Conservation (phyloP, 92 coral and sea anemone genomes). For the Heliopora coerulea region DNA sequence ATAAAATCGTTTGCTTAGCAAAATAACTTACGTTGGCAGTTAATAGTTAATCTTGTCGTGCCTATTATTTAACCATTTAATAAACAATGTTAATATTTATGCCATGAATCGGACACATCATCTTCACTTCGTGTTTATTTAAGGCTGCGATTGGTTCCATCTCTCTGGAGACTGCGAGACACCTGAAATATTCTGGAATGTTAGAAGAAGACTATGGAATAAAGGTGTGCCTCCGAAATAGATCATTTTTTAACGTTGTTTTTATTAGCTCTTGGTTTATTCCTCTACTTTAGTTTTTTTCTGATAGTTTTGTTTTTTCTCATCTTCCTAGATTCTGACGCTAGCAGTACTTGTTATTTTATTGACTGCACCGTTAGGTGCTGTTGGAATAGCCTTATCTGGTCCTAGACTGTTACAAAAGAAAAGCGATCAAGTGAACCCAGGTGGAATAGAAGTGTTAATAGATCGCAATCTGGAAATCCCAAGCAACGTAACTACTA, state of each 20-base stretch:
- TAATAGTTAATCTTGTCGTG: too few relatives aligned
- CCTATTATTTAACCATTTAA: too few relatives aligned
- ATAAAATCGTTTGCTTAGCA: too few relatives aligned
- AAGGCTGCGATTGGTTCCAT: constrained; percentile 98
- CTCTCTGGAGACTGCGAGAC: constrained; percentile 86
- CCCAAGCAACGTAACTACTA: neutral
- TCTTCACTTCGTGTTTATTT: too few relatives aligned
- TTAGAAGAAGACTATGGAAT: constrained; percentile 83
- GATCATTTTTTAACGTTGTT: too few relatives aligned
- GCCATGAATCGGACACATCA: too few relatives aligned
- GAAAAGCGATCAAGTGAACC: neutral
- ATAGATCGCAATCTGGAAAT: neutral
- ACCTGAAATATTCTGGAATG: constrained; percentile 67
- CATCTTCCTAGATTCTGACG: constrained; percentile 32
- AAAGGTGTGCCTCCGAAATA: constrained; percentile 79
- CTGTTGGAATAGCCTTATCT: constrained; percentile 28
- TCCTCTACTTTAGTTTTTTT: neutral
- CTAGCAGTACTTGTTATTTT: constrained; percentile 34
- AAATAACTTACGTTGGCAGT: too few relatives aligned
- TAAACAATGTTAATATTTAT: too few relatives aligned
- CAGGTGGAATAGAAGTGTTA: too few relatives aligned
- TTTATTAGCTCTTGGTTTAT: neutral
- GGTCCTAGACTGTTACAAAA: constrained; percentile 32
- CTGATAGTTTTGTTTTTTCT: neutral
- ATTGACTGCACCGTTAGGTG: constrained; percentile 25